Evolutionary conservation across 1,140 invertebrate species (phyloP), one percentile per base, ranked within the genome.

Genomic region (Drosophila tani): DNA sequence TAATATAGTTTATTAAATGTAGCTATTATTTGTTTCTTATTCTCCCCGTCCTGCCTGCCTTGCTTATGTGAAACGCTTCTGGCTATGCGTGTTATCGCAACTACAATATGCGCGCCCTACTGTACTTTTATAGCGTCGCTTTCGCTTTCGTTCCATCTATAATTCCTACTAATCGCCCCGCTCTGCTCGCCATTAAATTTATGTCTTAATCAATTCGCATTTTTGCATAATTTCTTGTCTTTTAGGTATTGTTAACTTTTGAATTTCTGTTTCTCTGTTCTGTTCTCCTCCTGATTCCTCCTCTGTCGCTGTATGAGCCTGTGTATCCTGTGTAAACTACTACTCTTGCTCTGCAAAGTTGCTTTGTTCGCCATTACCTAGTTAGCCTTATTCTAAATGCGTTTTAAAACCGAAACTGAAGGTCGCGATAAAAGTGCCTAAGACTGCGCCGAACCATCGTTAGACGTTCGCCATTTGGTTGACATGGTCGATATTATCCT

Each of bases 391-490:
- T 63, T 67, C 67, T 90, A 81, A 73, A 81, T 79, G 74, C 77
- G 73, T 49, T 68, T 73, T 90, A 82, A 69, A 88, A 88, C 85
- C 55, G 76, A 87, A 87, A 88, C 62, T 87, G 71, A 87, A 87
- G 82, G 43, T 87, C 69, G 69, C 85, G 66, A 74, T 90, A 84
- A 81, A 87, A 86, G 75, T 86, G 66, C 83, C 81, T 74, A 63
- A 67, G 80, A 74, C 63, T 53, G 29, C 50, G 45, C 35, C 62
- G 53, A 79, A 75, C 75, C 58, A 77, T 91, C 74, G 84, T 91
- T 92, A 92, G 85, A 92, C 92, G 75, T 81, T 92, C 55, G 92
- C 92, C 81, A 92, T 90, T 87, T 92, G 92, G 79, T 91, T 91
- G 60, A 91, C 76, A 82, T 88, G 83, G 56, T 91, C 83, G 62